A percentile compares a stretch with the other conserved stretches of the same genome.
phyloP scores from a whole-genome alignment of 2,888 invertebrate genomes.

The Dynastes maya region DNA sequence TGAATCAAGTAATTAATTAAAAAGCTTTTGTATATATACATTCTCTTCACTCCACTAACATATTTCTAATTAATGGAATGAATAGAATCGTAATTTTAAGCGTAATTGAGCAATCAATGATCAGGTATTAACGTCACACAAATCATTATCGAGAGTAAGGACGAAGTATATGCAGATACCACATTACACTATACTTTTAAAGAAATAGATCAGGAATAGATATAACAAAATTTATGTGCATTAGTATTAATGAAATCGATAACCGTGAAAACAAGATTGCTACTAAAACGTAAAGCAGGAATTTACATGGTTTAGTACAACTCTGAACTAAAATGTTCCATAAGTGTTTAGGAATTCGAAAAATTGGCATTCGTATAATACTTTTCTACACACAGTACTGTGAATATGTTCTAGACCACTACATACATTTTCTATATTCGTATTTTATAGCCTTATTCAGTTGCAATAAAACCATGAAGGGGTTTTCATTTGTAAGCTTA shows the following conservation, averaged over 20 bases:
- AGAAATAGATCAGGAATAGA: neutral
- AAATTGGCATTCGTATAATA: too few species aligned
- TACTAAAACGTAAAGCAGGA: neutral
- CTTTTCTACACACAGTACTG: too few species aligned
- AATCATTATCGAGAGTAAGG: neutral
- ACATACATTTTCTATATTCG: neutral
- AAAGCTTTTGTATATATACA: neutral
- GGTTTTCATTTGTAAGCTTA: too few species aligned
- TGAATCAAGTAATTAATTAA: conserved; percentile 6
- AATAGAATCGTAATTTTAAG: conserved; percentile 13
- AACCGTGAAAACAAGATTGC: conserved; percentile 23
- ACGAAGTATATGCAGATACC: neutral
- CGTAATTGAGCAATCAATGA: neutral
- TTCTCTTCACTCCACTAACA: conserved; percentile 11
- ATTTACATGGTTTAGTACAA: neutral
- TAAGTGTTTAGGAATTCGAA: neutral
- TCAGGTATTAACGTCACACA: neutral
- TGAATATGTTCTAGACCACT: neutral
- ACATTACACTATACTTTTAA: neutral
- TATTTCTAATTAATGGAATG: conserved; percentile 17
- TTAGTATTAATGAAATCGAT: neutral
- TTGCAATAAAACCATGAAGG: neutral
- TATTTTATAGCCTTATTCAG: neutral
- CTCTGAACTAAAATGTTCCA: conserved; percentile 3
- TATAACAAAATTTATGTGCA: neutral